A percentile compares a stretch with the other conserved stretches of the same genome.
These are phyloP conservation scores for Buceros bicornis DNA, from an alignment of 2,797 vertebrate genomes.

Conservation along the genomic window DNA sequence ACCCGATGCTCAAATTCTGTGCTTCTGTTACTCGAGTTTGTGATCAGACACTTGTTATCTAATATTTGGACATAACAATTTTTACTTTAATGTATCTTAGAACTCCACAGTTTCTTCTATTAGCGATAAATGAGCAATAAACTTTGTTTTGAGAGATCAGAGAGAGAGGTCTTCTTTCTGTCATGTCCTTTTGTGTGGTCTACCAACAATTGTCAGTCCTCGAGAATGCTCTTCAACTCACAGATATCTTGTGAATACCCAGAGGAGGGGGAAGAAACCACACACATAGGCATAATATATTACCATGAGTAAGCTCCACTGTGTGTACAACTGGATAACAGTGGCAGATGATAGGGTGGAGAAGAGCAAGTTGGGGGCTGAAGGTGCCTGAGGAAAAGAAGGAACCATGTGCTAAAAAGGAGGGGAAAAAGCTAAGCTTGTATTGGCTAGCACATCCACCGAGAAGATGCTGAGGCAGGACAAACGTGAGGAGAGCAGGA, in stretches of 20 bases:
- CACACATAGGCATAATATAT: not conserved
- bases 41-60: conserved; percentile 26
- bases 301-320: not conserved
- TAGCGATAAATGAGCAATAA: not conserved
- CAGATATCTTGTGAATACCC: not conserved
- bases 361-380: not conserved
- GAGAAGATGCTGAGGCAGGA: not conserved
- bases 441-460: not conserved
- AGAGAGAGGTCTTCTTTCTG: not conserved
- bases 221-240: not conserved
- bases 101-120: not conserved
- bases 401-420: not conserved
- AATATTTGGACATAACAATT: not conserved
- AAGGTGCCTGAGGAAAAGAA: not conserved
- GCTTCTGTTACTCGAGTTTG: not conserved
- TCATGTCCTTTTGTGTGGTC: not conserved
- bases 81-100: not conserved
- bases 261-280: not conserved
- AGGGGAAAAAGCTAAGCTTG: not conserved
- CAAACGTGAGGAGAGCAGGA: not conserved
- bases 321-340: not conserved
- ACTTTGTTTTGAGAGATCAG: not conserved
- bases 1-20: conserved; percentile 17
- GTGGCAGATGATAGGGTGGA: not conserved
- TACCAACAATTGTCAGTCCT: not conserved